Conservation (phyloP, 2,113 vertebrate genomes). For the Athene noctua region DNA sequence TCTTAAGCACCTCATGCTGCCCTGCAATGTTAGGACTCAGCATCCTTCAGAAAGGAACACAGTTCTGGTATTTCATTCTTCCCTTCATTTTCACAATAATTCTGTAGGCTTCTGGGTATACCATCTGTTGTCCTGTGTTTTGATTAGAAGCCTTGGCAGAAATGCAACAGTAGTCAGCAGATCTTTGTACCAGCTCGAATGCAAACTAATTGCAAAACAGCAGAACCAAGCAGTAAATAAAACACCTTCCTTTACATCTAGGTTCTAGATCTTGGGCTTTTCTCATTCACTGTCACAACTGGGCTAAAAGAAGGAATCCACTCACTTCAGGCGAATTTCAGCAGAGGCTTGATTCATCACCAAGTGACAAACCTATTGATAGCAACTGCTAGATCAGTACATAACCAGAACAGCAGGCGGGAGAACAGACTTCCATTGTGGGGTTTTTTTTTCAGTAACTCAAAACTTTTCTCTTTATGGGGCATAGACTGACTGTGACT, state of each 20-base stretch:
- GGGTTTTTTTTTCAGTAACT: not conserved
- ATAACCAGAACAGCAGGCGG: not conserved
- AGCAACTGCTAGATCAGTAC: not conserved
- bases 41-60: not conserved
- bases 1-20: not conserved
- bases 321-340: not conserved
- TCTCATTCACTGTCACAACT: not conserved
- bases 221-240: not conserved
- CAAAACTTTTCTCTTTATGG: not conserved
- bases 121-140: not conserved
- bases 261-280: not conserved
- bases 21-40: not conserved
- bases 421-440: not conserved
- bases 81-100: not conserved
- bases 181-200: not conserved
- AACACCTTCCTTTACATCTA: not conserved
- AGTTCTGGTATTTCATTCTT: not conserved
- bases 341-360: not conserved
- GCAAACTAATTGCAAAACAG: not conserved
- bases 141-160: slow-evolving; percentile 2
- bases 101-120: not conserved
- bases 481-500: not conserved
- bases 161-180: not conserved
- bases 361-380: not conserved
- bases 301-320: not conserved